Conservation (phyloP, 2,113 vertebrate species). For the Festucalex cinctus region DNA sequence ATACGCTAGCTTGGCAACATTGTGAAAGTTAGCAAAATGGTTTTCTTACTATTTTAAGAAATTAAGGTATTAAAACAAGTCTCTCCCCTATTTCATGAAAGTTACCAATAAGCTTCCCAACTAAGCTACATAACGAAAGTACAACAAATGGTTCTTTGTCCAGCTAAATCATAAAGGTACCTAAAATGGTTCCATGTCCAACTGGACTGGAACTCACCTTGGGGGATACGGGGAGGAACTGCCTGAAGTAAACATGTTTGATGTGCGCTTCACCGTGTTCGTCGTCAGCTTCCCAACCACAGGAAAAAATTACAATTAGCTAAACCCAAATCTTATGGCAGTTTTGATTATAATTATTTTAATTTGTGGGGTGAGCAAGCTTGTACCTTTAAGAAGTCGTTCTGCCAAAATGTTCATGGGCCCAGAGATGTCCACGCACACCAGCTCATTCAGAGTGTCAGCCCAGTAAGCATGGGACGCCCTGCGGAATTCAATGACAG, state of each 20-base stretch:
- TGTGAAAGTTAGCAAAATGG: too few relatives aligned
- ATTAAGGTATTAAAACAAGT: too few relatives aligned
- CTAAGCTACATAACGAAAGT: background rate
- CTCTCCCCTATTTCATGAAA: too few relatives aligned
- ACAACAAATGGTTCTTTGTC: background rate
- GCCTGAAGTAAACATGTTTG: constrained; percentile 82
- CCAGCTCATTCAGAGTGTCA: constrained; percentile 75
- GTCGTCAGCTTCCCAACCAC: constrained; percentile 65
- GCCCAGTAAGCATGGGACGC: constrained; percentile 80
- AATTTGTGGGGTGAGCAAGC: background rate
- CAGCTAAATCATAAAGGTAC: background rate
- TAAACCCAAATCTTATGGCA: background rate
- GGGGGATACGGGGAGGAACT: constrained; percentile 85
- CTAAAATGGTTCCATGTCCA: background rate
- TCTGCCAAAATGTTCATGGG: constrained; percentile 82
- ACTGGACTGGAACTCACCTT: constrained; percentile 66
- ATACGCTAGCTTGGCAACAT: too few relatives aligned
- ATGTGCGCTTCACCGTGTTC: constrained; percentile 66
- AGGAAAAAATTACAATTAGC: background rate
- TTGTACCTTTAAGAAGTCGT: constrained; percentile 72
- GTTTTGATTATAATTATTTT: background rate
- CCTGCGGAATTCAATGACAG: constrained; percentile 60
- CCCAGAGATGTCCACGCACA: constrained; percentile 82
- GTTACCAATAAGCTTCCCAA: too few relatives aligned
- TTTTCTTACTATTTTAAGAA: too few relatives aligned